phyloP scores from a whole-genome alignment of 1,140 invertebrate species.

The Drosophila yakuba region DNA sequence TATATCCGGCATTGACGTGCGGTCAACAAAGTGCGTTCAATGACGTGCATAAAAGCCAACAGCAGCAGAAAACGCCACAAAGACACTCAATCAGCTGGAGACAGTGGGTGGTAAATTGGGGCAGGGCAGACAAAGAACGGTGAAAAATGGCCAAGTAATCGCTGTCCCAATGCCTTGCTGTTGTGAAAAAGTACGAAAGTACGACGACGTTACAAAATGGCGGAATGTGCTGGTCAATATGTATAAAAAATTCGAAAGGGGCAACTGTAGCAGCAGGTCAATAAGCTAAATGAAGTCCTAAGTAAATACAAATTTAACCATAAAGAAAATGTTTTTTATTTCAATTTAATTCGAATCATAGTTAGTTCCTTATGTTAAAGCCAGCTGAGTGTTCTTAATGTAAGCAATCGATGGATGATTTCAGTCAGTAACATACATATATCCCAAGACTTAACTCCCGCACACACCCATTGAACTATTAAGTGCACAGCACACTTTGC shows the following conservation, averaged over 20 bases:
- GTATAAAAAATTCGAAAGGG: slow-evolving; percentile 1
- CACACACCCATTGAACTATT: slow-evolving; percentile 50
- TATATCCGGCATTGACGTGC: slow-evolving; percentile 72
- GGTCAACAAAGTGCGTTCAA: slow-evolving; percentile 81
- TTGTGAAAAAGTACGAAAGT: slow-evolving; percentile 40
- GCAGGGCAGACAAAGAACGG: slow-evolving; percentile 32
- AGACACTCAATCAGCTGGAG: slow-evolving; percentile 70
- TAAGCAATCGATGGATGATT: background rate
- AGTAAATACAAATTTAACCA: background rate
- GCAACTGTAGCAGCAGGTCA: background rate
- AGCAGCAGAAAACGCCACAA: slow-evolving; percentile 47
- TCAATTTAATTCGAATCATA: too few species aligned
- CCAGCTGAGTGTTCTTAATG: too few species aligned
- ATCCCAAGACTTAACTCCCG: slow-evolving; percentile 52
- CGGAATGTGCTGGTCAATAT: slow-evolving; percentile 4
- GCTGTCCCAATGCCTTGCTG: slow-evolving; percentile 67
- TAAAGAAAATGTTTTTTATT: too few species aligned
- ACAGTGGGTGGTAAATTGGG: slow-evolving; percentile 26
- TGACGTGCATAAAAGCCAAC: slow-evolving; percentile 77
- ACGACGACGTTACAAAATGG: slow-evolving; percentile 54
- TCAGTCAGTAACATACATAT: slow-evolving; percentile 20
- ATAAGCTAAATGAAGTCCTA: slow-evolving; percentile 1
- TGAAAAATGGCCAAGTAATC: slow-evolving; percentile 82
- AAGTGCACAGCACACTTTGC: slow-evolving; percentile 57
- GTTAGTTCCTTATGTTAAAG: too few species aligned